Percentiles rank a stretch among this genome's conserved stretches.
Evolutionary conservation across 2,888 invertebrate species (phyloP).

Genomic region (Nephrotoma flavescens): DNA sequence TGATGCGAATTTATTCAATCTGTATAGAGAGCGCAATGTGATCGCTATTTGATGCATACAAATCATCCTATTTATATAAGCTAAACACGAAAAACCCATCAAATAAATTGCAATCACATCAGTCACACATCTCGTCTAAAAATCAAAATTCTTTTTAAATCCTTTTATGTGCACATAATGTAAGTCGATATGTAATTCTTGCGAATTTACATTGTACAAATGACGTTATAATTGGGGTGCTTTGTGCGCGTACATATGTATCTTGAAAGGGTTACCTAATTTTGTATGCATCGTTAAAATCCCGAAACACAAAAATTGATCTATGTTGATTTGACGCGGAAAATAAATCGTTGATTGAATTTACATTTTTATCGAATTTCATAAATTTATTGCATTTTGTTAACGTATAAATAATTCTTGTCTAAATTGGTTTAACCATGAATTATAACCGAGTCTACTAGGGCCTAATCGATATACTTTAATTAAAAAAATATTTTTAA

Average conservation of each 20-base stretch:
- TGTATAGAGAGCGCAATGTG: background rate
- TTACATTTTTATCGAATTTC: background rate
- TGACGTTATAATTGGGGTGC: background rate
- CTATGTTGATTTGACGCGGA: background rate
- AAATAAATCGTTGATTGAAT: background rate
- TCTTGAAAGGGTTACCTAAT: background rate
- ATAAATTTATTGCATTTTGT: background rate
- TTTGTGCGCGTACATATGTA: background rate
- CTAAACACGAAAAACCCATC: background rate
- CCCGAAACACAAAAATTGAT: background rate
- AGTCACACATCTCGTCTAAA: background rate
- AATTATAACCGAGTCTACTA: background rate
- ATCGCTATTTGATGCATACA: background rate
- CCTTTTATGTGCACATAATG: background rate
- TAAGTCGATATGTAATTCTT: background rate
- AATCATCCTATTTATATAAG: background rate
- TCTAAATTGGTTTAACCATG: background rate
- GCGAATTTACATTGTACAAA: background rate
- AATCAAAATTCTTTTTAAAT: background rate
- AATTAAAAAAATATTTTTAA: background rate
- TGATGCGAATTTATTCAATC: background rate
- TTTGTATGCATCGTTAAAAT: background rate
- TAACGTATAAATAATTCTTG: background rate
- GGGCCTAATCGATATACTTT: background rate
- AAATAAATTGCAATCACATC: background rate